Evolutionary conservation across 2,797 vertebrate genomes (phyloP).

Genomic region (Thaleichthys pacificus): DNA sequence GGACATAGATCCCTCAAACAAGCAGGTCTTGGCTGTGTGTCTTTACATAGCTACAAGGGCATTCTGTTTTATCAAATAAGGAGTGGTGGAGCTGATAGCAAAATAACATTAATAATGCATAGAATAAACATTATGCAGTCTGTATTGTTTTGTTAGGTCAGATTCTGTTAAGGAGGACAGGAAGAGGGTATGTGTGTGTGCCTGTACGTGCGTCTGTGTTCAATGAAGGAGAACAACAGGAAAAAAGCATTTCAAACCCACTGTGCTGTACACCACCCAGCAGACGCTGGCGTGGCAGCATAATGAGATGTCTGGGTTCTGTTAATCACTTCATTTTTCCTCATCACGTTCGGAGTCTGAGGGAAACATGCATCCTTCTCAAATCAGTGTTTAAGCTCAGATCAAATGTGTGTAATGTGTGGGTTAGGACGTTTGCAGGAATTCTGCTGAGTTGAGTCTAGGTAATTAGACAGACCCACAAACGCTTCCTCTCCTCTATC

Average conservation of each 20-base stretch:
- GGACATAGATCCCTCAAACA: constrained; percentile 54
- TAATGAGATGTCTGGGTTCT: constrained; percentile 62
- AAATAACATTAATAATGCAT: background rate
- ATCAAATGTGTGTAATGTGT: constrained; percentile 64
- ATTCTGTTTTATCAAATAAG: constrained; percentile 26
- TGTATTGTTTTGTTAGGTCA: constrained; percentile 43
- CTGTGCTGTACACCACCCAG: constrained; percentile 29
- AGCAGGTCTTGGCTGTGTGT: constrained; percentile 26
- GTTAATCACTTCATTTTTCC: constrained; percentile 52
- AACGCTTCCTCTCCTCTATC: constrained; percentile 27
- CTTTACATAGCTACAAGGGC: constrained; percentile 12
- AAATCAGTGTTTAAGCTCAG: constrained; percentile 62
- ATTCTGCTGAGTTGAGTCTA: constrained; percentile 21
- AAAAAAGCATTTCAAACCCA: constrained; percentile 18
- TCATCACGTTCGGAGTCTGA: constrained; percentile 47
- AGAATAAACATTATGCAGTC: background rate
- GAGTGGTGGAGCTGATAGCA: constrained; percentile 28
- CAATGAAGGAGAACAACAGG: constrained; percentile 4
- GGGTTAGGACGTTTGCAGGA: constrained; percentile 43
- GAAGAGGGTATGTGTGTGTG: constrained; percentile 23
- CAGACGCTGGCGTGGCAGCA: constrained; percentile 29
- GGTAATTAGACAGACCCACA: constrained; percentile 26
- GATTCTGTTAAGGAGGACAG: constrained; percentile 15
- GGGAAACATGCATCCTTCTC: constrained; percentile 42
- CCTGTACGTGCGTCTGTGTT: constrained; percentile 11